These are phyloP conservation scores for Halcyon senegalensis DNA, from an alignment of 2,113 vertebrate genomes.

Conservation along the genomic window DNA sequence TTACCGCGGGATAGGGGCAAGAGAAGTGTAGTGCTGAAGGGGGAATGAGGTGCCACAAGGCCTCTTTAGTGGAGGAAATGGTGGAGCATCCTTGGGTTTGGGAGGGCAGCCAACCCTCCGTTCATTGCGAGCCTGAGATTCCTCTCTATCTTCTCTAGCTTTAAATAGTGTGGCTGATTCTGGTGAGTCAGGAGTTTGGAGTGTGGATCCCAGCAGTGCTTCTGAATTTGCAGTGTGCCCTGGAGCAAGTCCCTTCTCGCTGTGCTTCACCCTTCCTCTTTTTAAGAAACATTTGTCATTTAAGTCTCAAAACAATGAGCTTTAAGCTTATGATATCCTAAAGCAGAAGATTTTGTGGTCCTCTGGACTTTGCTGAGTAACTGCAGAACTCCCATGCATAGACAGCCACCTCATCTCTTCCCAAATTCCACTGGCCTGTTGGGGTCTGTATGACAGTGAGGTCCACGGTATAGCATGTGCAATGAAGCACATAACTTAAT, in stretches of 20 bases:
- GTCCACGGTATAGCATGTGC: rapidly evolving
- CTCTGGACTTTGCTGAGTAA: neutral
- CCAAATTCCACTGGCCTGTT: neutral
- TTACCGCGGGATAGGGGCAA: neutral
- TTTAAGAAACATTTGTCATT: neutral
- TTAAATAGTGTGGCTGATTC: neutral
- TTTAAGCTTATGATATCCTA: neutral
- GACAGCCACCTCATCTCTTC: neutral
- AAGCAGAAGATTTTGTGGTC: neutral
- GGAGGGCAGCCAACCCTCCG: neutral
- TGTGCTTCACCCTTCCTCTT: neutral
- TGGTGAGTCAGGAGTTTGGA: neutral
- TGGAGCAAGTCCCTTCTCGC: neutral
- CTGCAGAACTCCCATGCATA: neutral
- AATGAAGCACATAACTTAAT: neutral
- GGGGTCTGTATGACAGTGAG: rapidly evolving
- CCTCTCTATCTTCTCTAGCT: neutral
- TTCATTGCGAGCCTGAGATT: neutral
- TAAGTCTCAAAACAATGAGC: neutral
- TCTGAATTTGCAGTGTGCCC: neutral
- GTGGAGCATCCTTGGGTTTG: neutral
- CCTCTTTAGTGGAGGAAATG: neutral
- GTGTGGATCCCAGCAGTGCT: neutral
- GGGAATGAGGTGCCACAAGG: rapidly evolving
- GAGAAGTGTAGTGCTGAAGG: rapidly evolving